phyloP scores from a whole-genome alignment of 2,888 invertebrate species.

The Myopa tessellatipennis region DNA sequence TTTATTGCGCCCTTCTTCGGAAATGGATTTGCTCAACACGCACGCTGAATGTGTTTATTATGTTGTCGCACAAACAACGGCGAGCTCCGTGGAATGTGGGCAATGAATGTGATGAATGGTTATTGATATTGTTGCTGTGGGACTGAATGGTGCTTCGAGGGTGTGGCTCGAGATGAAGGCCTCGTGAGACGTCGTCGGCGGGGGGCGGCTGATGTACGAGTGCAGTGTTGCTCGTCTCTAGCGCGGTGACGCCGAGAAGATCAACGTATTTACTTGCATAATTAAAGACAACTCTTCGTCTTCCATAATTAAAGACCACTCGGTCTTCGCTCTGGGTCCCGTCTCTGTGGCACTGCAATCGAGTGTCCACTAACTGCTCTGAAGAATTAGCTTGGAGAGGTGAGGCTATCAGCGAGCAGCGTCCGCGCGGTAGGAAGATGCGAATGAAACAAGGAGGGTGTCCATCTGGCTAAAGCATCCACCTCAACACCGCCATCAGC shows the following conservation, averaged over 20 bases:
- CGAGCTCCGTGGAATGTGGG: slow-evolving; percentile 21
- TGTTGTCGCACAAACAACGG: slow-evolving; percentile 18
- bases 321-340: not conserved
- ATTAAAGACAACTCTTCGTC: not conserved
- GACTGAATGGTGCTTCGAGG: not conserved
- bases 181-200: not conserved
- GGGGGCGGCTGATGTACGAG: not conserved
- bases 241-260: not conserved
- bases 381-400: not conserved
- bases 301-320: not conserved
- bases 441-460: slow-evolving; percentile 23
- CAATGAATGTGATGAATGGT: slow-evolving; percentile 35
- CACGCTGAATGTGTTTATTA: slow-evolving; percentile 34
- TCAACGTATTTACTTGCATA: not conserved
- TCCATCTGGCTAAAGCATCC: slow-evolving; percentile 11
- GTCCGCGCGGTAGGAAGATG: not conserved
- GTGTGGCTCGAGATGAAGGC: not conserved
- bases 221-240: no score
- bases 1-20: slow-evolving; percentile 11
- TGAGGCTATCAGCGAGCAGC: not conserved
- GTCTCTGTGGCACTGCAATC: not conserved
- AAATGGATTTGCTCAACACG: slow-evolving; percentile 36
- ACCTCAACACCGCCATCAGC: not conserved
- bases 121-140: slow-evolving; percentile 25
- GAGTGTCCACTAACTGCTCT: not conserved